phyloP scores from a whole-genome alignment of 2,888 invertebrate species.

The Tachina grossa region DNA sequence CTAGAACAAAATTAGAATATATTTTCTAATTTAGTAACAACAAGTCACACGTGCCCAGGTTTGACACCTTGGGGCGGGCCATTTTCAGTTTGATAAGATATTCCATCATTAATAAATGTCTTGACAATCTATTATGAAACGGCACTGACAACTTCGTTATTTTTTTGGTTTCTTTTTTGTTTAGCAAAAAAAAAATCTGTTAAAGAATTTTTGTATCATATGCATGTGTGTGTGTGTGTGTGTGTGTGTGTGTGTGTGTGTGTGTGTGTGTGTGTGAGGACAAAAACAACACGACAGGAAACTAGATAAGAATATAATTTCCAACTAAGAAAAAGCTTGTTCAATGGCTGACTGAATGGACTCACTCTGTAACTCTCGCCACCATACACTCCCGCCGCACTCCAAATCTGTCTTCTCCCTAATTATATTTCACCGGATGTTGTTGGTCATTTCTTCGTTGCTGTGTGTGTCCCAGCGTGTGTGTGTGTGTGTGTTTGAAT shows the following conservation, averaged over 20 bases:
- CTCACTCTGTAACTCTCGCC: slow-evolving; percentile 7
- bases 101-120: slow-evolving; percentile 70
- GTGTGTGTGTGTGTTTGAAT: slow-evolving; percentile 34
- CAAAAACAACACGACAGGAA: slow-evolving; percentile 83
- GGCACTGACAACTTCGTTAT: slow-evolving; percentile 60
- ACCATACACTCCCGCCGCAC: slow-evolving; percentile 75
- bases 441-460: slow-evolving; percentile 69
- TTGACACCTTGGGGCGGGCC: slow-evolving; percentile 36
- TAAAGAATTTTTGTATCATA: slow-evolving; percentile 68
- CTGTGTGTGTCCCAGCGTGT: slow-evolving; percentile 11
- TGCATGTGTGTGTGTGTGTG: slow-evolving; percentile 64
- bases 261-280: slow-evolving; percentile 74
- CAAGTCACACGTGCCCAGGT: slow-evolving; percentile 37
- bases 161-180: slow-evolving; percentile 19
- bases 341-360: slow-evolving; percentile 46
- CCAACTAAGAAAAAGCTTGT: slow-evolving; percentile 62
- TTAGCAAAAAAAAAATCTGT: slow-evolving; percentile 43
- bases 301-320: slow-evolving; percentile 82
- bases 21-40: not conserved
- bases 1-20: too few relatives aligned
- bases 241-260: slow-evolving; percentile 43
- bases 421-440: slow-evolving; percentile 70
- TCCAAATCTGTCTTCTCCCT: slow-evolving; percentile 55
- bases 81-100: slow-evolving; percentile 66
- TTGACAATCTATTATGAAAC: slow-evolving; percentile 70